These are phyloP conservation scores for Pristionchus fissidentatus DNA, from an alignment of 2,888 invertebrate genomes.

Conservation along the genomic window DNA sequence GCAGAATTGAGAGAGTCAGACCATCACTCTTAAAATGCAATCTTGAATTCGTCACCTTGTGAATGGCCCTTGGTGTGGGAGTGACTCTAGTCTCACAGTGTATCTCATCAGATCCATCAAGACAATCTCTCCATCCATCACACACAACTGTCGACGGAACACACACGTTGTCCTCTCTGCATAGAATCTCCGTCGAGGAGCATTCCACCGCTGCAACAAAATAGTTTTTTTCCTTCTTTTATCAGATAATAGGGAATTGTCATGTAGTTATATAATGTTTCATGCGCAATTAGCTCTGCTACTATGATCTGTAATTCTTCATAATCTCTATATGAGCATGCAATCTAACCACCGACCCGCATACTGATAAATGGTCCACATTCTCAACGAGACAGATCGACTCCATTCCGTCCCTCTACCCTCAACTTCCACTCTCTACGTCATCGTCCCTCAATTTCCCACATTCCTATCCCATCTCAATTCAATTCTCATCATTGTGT, in stretches of 20 bases:
- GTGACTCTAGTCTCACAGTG: background rate
- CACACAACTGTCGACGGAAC: slow-evolving; percentile 63
- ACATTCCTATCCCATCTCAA: slow-evolving; percentile 35
- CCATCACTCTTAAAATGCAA: background rate
- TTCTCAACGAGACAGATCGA: background rate
- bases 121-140: slow-evolving; percentile 68
- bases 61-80: background rate
- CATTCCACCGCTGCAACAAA: slow-evolving; percentile 61
- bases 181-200: slow-evolving; percentile 62
- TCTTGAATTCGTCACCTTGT: slow-evolving; percentile 14
- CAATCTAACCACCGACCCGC: no score
- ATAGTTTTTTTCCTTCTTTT: background rate
- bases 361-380: no score
- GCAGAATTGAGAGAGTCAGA: background rate
- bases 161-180: slow-evolving; percentile 63
- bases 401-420: background rate
- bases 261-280: background rate
- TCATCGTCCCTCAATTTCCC: slow-evolving; percentile 12
- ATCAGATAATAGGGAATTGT: background rate
- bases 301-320: no score
- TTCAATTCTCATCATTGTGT: slow-evolving; percentile 22
- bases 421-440: no score
- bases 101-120: slow-evolving; percentile 63
- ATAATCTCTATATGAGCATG: no score
- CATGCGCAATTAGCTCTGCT: no score